Conservation (phyloP, 2,888 invertebrate species). For the Idaea dimidiata region DNA sequence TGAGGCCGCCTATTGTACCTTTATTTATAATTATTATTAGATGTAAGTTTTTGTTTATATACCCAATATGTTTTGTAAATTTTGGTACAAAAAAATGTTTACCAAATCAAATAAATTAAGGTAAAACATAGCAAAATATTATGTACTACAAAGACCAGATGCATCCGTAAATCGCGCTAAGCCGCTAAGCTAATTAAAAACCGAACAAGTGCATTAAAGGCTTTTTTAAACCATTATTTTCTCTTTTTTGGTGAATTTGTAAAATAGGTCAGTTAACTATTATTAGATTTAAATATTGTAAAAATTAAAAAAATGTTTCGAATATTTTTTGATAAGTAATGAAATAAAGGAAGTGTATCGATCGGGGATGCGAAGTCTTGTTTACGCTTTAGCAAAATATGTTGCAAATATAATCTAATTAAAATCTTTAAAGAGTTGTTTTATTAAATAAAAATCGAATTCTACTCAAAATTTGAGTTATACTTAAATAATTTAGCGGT, state of each 20-base stretch:
- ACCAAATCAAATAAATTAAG: neutral
- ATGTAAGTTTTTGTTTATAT: too few species aligned
- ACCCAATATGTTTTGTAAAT: too few species aligned
- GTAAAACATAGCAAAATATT: neutral
- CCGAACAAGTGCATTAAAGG: too few species aligned
- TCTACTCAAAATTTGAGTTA: too few species aligned
- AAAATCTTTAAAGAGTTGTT: conserved; percentile 44
- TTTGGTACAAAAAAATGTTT: too few species aligned
- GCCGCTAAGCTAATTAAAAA: neutral
- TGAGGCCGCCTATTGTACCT: too few species aligned
- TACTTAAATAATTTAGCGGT: too few species aligned
- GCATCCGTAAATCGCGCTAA: neutral
- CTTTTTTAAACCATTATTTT: neutral
- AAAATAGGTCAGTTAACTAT: neutral
- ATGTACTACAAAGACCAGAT: neutral
- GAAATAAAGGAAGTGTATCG: conserved; percentile 40
- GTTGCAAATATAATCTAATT: conserved; percentile 69
- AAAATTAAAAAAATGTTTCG: conserved; percentile 16
- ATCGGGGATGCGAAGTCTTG: conserved; percentile 52
- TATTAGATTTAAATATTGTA: neutral
- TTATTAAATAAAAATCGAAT: conserved; percentile 30
- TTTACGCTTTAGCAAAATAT: conserved; percentile 68
- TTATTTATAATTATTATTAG: too few species aligned
- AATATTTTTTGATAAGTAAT: conserved; percentile 48
- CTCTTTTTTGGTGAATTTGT: neutral